A percentile compares a stretch with the other conserved stretches of the same genome.
phyloP scores from a whole-genome alignment of 2,113 vertebrate genomes.

The Psittacula cyanocephala region DNA sequence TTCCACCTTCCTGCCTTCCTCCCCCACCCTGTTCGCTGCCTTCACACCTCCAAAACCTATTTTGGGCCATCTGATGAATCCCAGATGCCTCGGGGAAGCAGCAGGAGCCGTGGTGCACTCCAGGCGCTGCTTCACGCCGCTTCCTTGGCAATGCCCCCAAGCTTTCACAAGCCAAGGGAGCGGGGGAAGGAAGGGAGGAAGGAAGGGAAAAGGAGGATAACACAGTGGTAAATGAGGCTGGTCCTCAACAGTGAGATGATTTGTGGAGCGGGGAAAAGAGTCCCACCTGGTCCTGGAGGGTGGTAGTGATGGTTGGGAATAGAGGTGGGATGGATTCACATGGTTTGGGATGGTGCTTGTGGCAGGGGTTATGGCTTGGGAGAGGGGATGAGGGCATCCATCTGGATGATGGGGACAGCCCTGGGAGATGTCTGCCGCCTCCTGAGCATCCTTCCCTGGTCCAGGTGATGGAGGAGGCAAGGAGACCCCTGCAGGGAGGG shows the following conservation, averaged over 20 bases:
- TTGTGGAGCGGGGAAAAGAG: neutral
- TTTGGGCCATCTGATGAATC: conserved; percentile 70
- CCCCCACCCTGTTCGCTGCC: neutral
- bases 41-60: conserved; percentile 71
- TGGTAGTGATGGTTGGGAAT: neutral
- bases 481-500: neutral
- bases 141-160: conserved; percentile 64
- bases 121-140: conserved; percentile 41
- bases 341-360: neutral
- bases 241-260: neutral
- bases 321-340: accelerated
- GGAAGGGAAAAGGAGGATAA: neutral
- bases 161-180: conserved; percentile 41
- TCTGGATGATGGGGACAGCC: neutral
- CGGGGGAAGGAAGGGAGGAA: neutral
- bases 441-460: neutral
- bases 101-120: conserved; percentile 44
- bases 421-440: neutral
- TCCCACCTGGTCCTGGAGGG: neutral
- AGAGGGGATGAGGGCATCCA: neutral
- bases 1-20: conserved; percentile 27
- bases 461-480: neutral
- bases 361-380: neutral
- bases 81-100: conserved; percentile 66
- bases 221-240: conserved; percentile 3